phyloP scores from a whole-genome alignment of 2,797 vertebrate genomes.

The Gymnopithys bicolor region DNA sequence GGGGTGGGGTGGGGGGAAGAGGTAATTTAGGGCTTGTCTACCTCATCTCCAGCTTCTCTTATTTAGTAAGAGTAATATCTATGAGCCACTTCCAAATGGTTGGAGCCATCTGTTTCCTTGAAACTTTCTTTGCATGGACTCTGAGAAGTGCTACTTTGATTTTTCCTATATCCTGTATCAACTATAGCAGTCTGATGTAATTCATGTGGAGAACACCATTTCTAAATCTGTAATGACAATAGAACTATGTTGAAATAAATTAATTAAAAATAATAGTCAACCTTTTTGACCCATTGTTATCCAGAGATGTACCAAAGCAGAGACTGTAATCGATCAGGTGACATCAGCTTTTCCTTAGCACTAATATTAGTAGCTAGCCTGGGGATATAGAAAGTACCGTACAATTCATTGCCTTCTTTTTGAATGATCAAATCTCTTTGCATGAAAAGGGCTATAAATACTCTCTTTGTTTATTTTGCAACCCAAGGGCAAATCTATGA shows the following conservation, averaged over 20 bases:
- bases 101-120: background rate
- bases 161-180: constrained; percentile 46
- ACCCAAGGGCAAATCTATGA: constrained; percentile 38
- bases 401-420: background rate
- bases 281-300: background rate
- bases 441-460: constrained; percentile 46
- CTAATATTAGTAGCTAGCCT: constrained; percentile 43
- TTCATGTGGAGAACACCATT: constrained; percentile 36
- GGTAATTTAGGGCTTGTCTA: background rate
- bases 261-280: constrained; percentile 37
- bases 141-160: background rate
- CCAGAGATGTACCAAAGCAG: background rate
- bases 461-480: constrained; percentile 43
- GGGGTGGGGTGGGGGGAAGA: no score
- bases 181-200: constrained; percentile 5
- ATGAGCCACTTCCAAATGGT: background rate
- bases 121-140: background rate
- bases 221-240: constrained; percentile 41
- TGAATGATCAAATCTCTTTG: constrained; percentile 48
- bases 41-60: background rate
- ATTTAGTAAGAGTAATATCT: background rate
- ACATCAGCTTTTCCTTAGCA: constrained; percentile 46
- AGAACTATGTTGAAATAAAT: background rate
- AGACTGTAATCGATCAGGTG: background rate
- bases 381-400: background rate